These are phyloP conservation scores for Onychostruthus taczanowskii DNA, from an alignment of 2,113 vertebrate genomes.

Conservation along the genomic window DNA sequence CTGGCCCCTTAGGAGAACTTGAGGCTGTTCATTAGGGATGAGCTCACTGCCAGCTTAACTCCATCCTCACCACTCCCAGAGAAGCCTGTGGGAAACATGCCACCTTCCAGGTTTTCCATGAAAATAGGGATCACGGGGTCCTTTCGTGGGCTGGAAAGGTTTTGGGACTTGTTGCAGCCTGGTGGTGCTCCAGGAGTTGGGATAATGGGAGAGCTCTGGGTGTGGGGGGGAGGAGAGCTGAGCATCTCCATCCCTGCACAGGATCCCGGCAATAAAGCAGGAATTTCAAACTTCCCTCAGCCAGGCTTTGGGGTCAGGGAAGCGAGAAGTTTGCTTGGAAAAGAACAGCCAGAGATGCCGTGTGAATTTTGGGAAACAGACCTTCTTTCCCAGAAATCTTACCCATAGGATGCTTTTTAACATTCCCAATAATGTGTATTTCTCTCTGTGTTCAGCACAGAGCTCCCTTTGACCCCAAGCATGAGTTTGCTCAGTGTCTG, in stretches of 20 bases:
- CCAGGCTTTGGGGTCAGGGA: background rate
- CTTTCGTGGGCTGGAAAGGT: background rate
- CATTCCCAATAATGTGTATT: background rate
- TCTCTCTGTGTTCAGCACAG: background rate
- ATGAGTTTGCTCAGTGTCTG: background rate
- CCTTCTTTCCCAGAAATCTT: background rate
- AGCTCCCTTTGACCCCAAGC: background rate
- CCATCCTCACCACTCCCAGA: background rate
- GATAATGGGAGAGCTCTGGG: background rate
- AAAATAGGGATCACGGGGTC: rapidly evolving
- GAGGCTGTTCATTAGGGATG: slow-evolving; percentile 27
- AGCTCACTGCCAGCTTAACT: slow-evolving; percentile 31
- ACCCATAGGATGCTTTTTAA: background rate
- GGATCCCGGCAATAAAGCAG: background rate
- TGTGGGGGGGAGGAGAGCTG: background rate
- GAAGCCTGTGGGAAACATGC: rapidly evolving
- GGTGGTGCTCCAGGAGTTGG: background rate
- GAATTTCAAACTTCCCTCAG: background rate
- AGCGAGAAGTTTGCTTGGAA: background rate
- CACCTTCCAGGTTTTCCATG: background rate
- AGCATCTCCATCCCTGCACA: background rate
- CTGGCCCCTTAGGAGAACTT: slow-evolving; percentile 34
- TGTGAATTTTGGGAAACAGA: background rate
- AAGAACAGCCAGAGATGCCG: background rate
- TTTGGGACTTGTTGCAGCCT: background rate